phyloP scores from a whole-genome alignment of 2,113 vertebrate genomes.

The Pterocles gutturalis region DNA sequence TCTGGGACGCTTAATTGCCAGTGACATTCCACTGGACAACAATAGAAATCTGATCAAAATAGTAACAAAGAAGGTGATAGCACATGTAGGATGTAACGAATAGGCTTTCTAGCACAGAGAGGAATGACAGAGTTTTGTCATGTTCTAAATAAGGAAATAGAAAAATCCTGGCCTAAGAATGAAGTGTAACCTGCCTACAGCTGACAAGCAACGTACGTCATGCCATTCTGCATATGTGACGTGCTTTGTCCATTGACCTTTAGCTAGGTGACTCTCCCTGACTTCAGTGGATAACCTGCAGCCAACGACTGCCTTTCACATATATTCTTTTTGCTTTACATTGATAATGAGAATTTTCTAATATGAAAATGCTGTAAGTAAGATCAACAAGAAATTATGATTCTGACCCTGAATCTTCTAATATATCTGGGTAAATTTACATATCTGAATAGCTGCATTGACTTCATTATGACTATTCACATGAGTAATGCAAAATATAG shows the following conservation, averaged over 20 bases:
- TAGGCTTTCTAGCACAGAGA: neutral
- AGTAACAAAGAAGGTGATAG: neutral
- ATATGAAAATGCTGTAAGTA: neutral
- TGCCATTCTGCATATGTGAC: neutral
- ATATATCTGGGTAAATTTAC: neutral
- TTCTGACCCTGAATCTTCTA: neutral
- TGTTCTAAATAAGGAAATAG: neutral
- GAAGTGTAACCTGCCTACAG: neutral
- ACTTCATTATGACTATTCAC: neutral
- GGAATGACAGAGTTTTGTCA: neutral
- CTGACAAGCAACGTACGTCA: fast-evolving
- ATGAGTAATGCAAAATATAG: neutral
- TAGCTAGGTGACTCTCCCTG: neutral
- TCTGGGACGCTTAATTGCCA: neutral
- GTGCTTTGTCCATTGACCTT: neutral
- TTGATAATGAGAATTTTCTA: neutral
- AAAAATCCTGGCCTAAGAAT: neutral
- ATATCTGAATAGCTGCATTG: neutral
- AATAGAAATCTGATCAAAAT: neutral
- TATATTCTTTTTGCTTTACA: neutral
- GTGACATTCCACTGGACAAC: neutral
- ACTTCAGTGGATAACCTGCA: neutral
- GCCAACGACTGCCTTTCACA: fast-evolving
- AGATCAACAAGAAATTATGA: neutral
- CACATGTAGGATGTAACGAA: neutral